A percentile compares a stretch with the other conserved stretches of the same genome.
phyloP scores from a whole-genome alignment of 2,113 vertebrate species.

The Seriola dumerili region DNA sequence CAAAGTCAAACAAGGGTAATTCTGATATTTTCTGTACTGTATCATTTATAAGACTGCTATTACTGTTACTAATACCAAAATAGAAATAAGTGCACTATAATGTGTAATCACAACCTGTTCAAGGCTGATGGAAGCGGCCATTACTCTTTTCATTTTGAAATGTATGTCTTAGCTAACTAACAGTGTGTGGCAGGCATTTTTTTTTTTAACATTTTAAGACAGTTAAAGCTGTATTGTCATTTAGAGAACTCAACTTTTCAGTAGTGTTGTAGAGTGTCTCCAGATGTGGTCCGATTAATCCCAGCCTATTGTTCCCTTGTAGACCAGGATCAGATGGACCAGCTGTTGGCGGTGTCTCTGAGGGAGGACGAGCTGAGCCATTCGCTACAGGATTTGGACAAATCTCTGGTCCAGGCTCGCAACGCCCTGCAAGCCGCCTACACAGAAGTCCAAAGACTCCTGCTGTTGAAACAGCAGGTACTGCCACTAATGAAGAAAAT shows the following conservation, averaged over 20 bases:
- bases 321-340: slow-evolving; percentile 90
- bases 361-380: slow-evolving; percentile 92
- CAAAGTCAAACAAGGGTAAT: slow-evolving; percentile 63
- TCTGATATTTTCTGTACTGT: background rate
- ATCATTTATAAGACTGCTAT: background rate
- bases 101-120: background rate
- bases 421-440: slow-evolving; percentile 88
- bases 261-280: background rate
- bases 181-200: too few species aligned
- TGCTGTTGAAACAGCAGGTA: slow-evolving; percentile 93
- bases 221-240: background rate
- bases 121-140: too few species aligned
- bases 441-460: slow-evolving; percentile 90
- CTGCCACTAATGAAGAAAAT: background rate
- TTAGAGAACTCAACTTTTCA: background rate
- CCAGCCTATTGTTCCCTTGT: background rate
- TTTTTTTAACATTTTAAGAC: background rate
- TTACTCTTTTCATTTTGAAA: too few species aligned
- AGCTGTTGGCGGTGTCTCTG: slow-evolving; percentile 90
- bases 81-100: background rate
- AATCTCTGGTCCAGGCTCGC: slow-evolving; percentile 87
- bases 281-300: background rate
- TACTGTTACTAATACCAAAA: background rate
- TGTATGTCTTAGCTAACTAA: too few species aligned
- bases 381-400: slow-evolving; percentile 88